Evolutionary conservation across 2,113 vertebrate species (phyloP).

Genomic region (Zingel zingel): DNA sequence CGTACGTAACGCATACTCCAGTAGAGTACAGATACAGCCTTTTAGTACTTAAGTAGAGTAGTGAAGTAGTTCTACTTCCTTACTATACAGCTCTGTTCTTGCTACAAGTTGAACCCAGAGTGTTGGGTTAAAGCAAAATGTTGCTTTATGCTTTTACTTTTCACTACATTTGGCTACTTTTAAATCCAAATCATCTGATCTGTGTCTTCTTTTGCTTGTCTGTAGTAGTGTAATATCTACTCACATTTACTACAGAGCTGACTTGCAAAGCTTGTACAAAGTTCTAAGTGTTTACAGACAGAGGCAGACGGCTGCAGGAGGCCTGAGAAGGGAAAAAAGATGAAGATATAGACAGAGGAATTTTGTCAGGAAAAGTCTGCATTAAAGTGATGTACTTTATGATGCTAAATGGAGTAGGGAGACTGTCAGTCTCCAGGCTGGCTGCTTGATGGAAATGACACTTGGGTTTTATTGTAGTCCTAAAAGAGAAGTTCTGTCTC

Average conservation of each 20-base stretch:
- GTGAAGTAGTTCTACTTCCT: no score
- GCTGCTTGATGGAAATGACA: conserved; percentile 66
- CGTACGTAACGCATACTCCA: no score
- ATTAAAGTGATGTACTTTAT: conserved; percentile 60
- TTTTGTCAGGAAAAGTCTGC: conserved; percentile 55
- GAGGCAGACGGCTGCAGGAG: conserved; percentile 23
- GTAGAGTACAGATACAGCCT: no score
- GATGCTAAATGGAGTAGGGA: conserved; percentile 61
- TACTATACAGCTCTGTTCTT: background rate
- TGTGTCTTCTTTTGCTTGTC: background rate
- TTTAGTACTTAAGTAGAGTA: no score
- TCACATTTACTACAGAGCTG: conserved; percentile 14
- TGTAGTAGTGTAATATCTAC: background rate
- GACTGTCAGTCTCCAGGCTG: conserved; percentile 58
- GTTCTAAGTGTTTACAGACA: background rate
- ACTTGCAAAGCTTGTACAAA: conserved; percentile 10
- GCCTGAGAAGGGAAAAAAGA: conserved; percentile 23
- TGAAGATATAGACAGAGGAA: conserved; percentile 35
- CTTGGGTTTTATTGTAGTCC: conserved; percentile 62
- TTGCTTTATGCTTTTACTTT: background rate
- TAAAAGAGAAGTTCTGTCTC: conserved; percentile 65
- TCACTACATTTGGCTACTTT: background rate
- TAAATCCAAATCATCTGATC: background rate
- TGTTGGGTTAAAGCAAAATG: background rate
- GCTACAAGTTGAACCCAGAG: background rate